Evolutionary conservation across 2,797 vertebrate genomes (phyloP), one percentile per base, ranked within the genome.

Genomic region (Syndactyla subalaris): DNA sequence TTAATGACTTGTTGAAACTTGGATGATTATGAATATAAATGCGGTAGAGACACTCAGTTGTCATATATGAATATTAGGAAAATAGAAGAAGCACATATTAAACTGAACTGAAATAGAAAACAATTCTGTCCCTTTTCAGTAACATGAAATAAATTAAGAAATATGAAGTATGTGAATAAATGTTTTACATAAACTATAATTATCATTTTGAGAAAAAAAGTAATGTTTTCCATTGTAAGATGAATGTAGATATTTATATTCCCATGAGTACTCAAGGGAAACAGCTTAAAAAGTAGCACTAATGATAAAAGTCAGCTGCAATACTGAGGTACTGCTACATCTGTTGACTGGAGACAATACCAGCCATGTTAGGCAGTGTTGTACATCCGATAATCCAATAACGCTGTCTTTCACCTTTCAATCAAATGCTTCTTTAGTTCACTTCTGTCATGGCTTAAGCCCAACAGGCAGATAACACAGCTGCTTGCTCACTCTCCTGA

Each of bases 21-120:
- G 59, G 49, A 83, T 49, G 30, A 94, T 94, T 94, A 95, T 92
- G 73, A 94, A 96, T 96, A 97, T 95, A 80, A 76, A 68, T 54
- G 76, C 88, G 88, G 79, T 46, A 88, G 87, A 92, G 48, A 78
- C 23, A 51, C 14, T 78, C n/a, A 58, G 70, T 83, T 89, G 61
- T 65, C 71, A 52, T 75, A 70, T 43, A 70, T 29, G 54, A 72
- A 71, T 68, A 89, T 48, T 76, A 72, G 18, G 29, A 59, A 71
- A 72, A 85, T 36, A 71, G 43, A 24, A 57, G n/a, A 80, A 52
- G 29, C 32, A 66, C 14, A 72, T n/a, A 45, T 66, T 21, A 73
- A 36, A 32, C 22, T 73, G 43, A 70, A 24, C 19, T 71, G 61
- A 80, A 85, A 63, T 65, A 46, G 45, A 43, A 14, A 85, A 24